A percentile compares a stretch with the other conserved stretches of the same genome.
Conservation (phyloP, 2,797 vertebrate genomes). For the Urophycis tenuis region DNA sequence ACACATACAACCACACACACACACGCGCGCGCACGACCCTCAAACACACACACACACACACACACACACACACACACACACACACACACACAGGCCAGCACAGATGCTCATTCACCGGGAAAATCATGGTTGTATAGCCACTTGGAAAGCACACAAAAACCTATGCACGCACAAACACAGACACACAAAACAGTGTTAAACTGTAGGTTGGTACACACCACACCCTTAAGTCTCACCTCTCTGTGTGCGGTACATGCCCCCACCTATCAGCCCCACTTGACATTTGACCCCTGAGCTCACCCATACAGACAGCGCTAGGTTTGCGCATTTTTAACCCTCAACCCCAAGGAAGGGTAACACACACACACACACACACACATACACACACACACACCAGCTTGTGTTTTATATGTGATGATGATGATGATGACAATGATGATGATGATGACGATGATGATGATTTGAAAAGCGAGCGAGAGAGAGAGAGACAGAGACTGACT, state of each 20-base stretch:
- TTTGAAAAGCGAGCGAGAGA: constrained; percentile 6
- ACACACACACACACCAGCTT: constrained; percentile 8
- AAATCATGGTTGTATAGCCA: constrained; percentile 33
- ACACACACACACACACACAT: constrained; percentile 12
- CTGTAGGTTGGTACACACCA: constrained; percentile 2
- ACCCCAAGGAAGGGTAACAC: constrained; percentile 19
- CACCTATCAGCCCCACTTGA: constrained; percentile 35
- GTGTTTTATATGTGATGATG: neutral
- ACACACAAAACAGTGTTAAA: constrained; percentile 3
- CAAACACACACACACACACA: constrained; percentile 10
- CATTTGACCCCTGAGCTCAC: constrained; percentile 46
- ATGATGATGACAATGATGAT: too few species aligned
- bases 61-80: constrained; percentile 2
- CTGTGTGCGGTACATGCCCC: constrained; percentile 49
- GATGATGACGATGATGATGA: too few species aligned
- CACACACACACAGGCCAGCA: neutral
- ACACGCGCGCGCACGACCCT: constrained; percentile 9
- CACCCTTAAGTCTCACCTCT: constrained; percentile 20
- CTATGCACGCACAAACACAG: constrained; percentile 25
- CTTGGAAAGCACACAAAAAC: constrained; percentile 23
- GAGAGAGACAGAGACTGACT: too few species aligned
- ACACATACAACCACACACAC: constrained; percentile 10
- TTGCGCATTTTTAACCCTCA: constrained; percentile 45
- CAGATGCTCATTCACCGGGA: constrained; percentile 7
- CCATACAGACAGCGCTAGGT: constrained; percentile 38